Conservation (phyloP, 2,797 vertebrate genomes). For the Tapera naevia region DNA sequence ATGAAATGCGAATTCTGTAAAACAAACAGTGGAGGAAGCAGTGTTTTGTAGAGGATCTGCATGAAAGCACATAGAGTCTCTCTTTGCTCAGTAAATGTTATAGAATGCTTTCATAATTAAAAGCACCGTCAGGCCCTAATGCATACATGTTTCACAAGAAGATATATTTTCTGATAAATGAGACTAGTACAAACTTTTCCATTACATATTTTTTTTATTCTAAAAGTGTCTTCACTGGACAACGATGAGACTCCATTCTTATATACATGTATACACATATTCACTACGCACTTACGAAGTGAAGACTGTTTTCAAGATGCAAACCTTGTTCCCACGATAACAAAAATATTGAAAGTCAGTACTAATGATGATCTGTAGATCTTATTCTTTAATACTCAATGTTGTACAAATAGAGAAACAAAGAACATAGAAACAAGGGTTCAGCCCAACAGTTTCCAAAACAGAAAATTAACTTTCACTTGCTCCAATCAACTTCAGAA, state of each 20-base stretch:
- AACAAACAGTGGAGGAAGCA: neutral
- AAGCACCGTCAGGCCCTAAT: neutral
- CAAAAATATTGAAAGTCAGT: neutral
- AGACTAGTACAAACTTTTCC: neutral
- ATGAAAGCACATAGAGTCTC: neutral
- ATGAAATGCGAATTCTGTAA: neutral
- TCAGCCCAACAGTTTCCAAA: neutral
- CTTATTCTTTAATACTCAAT: neutral
- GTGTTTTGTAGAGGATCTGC: neutral
- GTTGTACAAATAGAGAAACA: neutral
- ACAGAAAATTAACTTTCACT: neutral
- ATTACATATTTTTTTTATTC: neutral
- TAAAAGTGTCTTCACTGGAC: neutral
- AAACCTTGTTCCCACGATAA: neutral
- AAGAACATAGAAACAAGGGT: neutral
- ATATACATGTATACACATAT: neutral
- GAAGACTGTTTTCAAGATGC: neutral
- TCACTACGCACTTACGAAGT: neutral
- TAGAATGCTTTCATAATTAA: neutral
- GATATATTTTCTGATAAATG: neutral
- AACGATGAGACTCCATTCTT: neutral
- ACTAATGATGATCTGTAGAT: neutral
- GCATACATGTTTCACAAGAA: neutral
- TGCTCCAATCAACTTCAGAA: neutral
- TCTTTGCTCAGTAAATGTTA: neutral